Evolutionary conservation across 2,797 vertebrate species (phyloP).

Genomic region (Hylomyscus alleni): DNA sequence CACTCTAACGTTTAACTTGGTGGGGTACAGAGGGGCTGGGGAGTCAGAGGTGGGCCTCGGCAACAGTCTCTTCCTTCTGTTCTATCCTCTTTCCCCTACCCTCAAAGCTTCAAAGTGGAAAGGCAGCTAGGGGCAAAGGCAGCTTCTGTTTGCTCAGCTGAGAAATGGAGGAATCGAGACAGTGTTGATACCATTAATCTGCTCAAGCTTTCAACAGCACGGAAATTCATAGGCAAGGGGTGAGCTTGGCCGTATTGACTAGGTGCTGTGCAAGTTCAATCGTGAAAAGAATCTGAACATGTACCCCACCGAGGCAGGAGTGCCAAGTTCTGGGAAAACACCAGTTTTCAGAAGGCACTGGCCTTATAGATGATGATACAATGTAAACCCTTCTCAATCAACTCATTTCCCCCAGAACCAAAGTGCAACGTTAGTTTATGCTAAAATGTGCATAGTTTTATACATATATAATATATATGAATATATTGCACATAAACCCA

Average conservation of each 20-base stretch:
- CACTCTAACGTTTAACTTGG: not conserved
- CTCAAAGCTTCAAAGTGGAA: not conserved
- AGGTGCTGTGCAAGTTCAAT: conserved; percentile 74
- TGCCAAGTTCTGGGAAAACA: conserved; percentile 75
- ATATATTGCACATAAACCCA: not conserved
- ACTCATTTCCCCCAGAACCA: conserved; percentile 41
- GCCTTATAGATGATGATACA: conserved; percentile 31
- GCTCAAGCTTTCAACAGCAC: conserved; percentile 71
- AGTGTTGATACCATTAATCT: conserved; percentile 72
- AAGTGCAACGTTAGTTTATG: conserved; percentile 13
- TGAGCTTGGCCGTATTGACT: conserved; percentile 31
- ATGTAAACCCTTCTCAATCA: conserved; percentile 48
- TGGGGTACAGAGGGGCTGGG: too few relatives aligned
- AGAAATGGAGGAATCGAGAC: conserved; percentile 70
- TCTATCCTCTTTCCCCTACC: not conserved
- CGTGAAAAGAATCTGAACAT: conserved; percentile 28
- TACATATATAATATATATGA: not conserved
- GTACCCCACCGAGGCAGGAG: conserved; percentile 68
- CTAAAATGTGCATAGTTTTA: not conserved
- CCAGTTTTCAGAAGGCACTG: conserved; percentile 44
- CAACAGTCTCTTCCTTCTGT: not conserved
- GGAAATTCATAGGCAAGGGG: conserved; percentile 64
- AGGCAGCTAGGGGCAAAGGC: not conserved
- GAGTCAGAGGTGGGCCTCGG: not conserved
- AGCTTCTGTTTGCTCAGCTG: conserved; percentile 62